Evolutionary conservation across 2,113 vertebrate genomes (phyloP).

Genomic region (Burhinus oedicnemus): DNA sequence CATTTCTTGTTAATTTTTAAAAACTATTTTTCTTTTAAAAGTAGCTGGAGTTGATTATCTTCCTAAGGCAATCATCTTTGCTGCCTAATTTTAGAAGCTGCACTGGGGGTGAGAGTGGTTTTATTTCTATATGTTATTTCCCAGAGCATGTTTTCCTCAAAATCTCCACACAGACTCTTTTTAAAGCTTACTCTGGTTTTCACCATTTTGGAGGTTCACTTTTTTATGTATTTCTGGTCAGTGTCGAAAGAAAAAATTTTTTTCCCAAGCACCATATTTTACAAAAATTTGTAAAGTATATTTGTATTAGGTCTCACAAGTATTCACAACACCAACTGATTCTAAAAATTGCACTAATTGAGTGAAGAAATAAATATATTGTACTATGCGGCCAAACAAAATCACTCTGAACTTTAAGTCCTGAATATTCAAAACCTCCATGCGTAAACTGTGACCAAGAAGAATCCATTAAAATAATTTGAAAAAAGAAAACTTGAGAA

Average conservation of each 20-base stretch:
- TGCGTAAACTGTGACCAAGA: background rate
- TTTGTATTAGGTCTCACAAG: background rate
- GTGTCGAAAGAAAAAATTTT: background rate
- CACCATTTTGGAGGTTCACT: background rate
- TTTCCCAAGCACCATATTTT: background rate
- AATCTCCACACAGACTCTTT: background rate
- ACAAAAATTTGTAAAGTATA: background rate
- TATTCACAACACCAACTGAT: background rate
- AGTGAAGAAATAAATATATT: background rate
- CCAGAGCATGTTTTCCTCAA: background rate
- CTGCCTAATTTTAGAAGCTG: background rate
- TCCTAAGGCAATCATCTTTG: background rate
- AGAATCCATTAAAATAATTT: background rate
- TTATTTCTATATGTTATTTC: background rate
- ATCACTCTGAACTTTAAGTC: background rate
- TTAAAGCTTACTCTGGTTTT: background rate
- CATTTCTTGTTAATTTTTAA: background rate
- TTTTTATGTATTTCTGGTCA: background rate
- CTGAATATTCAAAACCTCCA: background rate
- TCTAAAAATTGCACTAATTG: background rate
- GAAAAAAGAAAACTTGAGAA: slow-evolving; percentile 53
- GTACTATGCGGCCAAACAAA: background rate
- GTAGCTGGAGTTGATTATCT: background rate
- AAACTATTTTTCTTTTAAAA: background rate
- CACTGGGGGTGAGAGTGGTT: background rate